A percentile compares a stretch with the other conserved stretches of the same genome.
Evolutionary conservation across 2,797 vertebrate species (phyloP).

Genomic region (Thunnus albacares): DNA sequence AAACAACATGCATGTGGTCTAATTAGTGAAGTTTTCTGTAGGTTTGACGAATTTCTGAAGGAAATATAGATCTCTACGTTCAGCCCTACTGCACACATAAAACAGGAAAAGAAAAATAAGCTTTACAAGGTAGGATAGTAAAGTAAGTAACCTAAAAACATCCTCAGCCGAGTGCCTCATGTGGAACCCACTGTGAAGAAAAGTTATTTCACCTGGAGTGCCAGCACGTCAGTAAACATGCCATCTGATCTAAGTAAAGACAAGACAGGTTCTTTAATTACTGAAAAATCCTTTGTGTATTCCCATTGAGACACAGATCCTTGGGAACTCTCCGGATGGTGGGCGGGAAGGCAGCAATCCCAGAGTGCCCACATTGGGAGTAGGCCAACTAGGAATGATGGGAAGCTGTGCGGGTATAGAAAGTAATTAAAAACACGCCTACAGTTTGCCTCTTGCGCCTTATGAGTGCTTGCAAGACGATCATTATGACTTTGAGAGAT

Average conservation of each 20-base stretch:
- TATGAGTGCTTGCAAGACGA: conserved; percentile 43
- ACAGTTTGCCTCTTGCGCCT: conserved; percentile 44
- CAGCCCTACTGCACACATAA: not conserved
- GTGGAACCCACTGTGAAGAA: conserved; percentile 32
- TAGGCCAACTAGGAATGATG: conserved; percentile 37
- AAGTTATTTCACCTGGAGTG: conserved; percentile 40
- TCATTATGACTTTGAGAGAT: conserved; percentile 55
- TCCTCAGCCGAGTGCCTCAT: conserved; percentile 3
- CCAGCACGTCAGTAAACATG: conserved; percentile 39
- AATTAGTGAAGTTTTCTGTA: not conserved
- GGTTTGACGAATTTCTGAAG: not conserved
- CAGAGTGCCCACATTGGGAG: conserved; percentile 33
- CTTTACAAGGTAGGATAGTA: conserved; percentile 22
- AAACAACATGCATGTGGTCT: not conserved
- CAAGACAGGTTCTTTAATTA: conserved; percentile 62
- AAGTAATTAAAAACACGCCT: conserved; percentile 74
- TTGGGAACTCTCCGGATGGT: conserved; percentile 54
- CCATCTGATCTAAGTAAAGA: conserved; percentile 40
- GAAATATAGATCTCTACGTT: not conserved
- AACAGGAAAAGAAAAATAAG: conserved; percentile 21
- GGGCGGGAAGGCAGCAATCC: conserved; percentile 55
- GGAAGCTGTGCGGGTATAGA: conserved; percentile 40
- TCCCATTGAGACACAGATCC: conserved; percentile 44
- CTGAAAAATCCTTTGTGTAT: conserved; percentile 50
- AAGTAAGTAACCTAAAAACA: conserved; percentile 43